Evolutionary conservation across 2,113 vertebrate genomes (phyloP).

Genomic region (Thunnus thynnus): DNA sequence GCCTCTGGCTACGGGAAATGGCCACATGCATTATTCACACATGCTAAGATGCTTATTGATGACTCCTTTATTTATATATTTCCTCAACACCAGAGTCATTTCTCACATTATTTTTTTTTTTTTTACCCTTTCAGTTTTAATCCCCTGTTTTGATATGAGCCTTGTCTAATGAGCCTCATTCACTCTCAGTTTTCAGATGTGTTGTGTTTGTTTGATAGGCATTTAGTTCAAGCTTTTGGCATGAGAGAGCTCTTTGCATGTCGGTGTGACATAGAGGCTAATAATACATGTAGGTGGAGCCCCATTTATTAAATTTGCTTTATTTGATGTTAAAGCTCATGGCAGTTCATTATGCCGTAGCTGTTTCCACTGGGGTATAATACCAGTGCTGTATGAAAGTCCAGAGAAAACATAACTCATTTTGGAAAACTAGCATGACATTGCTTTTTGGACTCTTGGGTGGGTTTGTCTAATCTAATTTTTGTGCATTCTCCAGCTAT

Average conservation of each 20-base stretch:
- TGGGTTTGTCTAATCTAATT: constrained; percentile 46
- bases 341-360: constrained; percentile 26
- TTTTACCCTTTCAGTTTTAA: constrained; percentile 41
- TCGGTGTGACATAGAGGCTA: not conserved
- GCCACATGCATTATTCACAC: constrained; percentile 82
- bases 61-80: constrained; percentile 79
- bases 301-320: constrained; percentile 28
- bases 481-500: constrained; percentile 41
- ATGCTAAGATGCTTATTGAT: constrained; percentile 83
- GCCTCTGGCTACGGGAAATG: constrained; percentile 81
- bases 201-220: constrained; percentile 7
- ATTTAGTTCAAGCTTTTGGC: constrained; percentile 24
- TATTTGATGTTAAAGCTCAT: constrained; percentile 30
- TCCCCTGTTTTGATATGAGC: constrained; percentile 56
- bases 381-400: not conserved
- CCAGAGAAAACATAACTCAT: constrained; percentile 27
- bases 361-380: constrained; percentile 21
- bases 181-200: constrained; percentile 4
- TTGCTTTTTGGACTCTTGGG: constrained; percentile 17
- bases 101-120: constrained; percentile 59
- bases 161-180: constrained; percentile 33
- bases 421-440: constrained; percentile 35
- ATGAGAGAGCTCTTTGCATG: not conserved
- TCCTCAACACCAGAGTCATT: constrained; percentile 58
- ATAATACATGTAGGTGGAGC: constrained; percentile 38